Evolutionary conservation across 2,888 invertebrate genomes (phyloP), one percentile per base, ranked within the genome.

Genomic region (Melieria omissa): DNA sequence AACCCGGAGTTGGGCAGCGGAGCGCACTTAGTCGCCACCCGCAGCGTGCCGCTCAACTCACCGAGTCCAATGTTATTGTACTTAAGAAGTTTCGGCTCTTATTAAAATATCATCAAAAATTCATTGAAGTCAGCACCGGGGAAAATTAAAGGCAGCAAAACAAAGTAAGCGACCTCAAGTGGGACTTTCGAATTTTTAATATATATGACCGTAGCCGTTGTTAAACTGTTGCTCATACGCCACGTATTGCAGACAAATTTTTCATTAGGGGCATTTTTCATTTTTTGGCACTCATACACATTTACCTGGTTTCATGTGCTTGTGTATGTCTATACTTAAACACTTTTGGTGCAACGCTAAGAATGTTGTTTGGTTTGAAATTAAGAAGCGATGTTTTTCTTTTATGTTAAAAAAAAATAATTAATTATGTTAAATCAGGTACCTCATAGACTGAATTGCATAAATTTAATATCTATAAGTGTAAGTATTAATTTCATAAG

Each of bases 211-310:
- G 0, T 54, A 54, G 44, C 5, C 16, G 57, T 14, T 47, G 46
- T 41, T 41, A 44, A 65, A 65, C 55, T 10, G 16, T 65, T 54
- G 54, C 65, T 54, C 65, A 65, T 65, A 65, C 65, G 54, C 44
- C 65, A 16, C 10, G 44, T 9, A 44, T 49, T 52, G 14, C 41
- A 29, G 29, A 29, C 29, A 29, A 29, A 29, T 29, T 29, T 29
- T 29, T 29, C 29, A 29, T 29, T 29, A 29, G 29, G 29, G 29
- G 29, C 29, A 29, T 29, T 29, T 29, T 29, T 29, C 29, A 29
- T 29, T 29, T 29, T 29, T 29, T 3, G 4, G 4, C 12, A 16
- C 55, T 55, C 4, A 55, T n/a, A 16, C 55, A 16, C 55, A 55
- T 54, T 14, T 29, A 29, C 29, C 29, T 29, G 29, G 29, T 29